A percentile compares a stretch with the other conserved stretches of the same genome.
Evolutionary conservation across 2,888 invertebrate genomes (phyloP).

Genomic region (Orchesellides sinensis): DNA sequence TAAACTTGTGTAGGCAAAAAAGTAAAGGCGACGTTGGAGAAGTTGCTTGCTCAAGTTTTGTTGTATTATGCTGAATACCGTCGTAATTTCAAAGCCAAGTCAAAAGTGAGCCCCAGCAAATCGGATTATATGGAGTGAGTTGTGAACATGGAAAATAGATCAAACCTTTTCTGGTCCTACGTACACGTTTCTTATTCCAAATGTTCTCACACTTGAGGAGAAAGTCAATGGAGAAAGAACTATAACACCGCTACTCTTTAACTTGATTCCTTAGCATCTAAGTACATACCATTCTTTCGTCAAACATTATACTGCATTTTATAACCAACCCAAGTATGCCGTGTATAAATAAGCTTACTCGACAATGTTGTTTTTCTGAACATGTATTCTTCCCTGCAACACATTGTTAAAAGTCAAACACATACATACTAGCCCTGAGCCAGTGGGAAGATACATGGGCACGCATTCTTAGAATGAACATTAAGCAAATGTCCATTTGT

Average conservation of each 20-base stretch:
- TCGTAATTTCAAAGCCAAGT: slow-evolving; percentile 57
- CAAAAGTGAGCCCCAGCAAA: slow-evolving; percentile 61
- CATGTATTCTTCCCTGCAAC: slow-evolving; percentile 21
- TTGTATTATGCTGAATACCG: slow-evolving; percentile 40
- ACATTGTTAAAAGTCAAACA: slow-evolving; percentile 38
- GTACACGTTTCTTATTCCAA: background rate
- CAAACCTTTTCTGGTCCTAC: slow-evolving; percentile 30
- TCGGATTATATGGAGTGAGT: slow-evolving; percentile 64
- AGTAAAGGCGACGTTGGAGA: slow-evolving; percentile 6
- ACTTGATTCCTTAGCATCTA: slow-evolving; percentile 20
- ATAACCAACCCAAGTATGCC: background rate
- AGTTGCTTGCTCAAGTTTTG: slow-evolving; percentile 36
- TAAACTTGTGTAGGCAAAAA: slow-evolving; percentile 21
- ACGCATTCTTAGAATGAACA: slow-evolving; percentile 43
- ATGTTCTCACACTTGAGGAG: slow-evolving; percentile 3
- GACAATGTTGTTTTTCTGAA: slow-evolving; percentile 29
- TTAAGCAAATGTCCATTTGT: slow-evolving; percentile 41
- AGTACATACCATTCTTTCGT: no score
- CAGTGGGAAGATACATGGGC: slow-evolving; percentile 21
- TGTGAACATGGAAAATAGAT: slow-evolving; percentile 68
- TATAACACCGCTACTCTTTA: background rate
- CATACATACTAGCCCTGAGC: slow-evolving; percentile 9
- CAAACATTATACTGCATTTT: no score
- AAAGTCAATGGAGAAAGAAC: background rate
- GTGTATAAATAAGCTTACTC: slow-evolving; percentile 29